Base-by-base conservation (phyloP, 2,888 invertebrate genomes). In the Caenorhabditis auriculariae region DNA sequence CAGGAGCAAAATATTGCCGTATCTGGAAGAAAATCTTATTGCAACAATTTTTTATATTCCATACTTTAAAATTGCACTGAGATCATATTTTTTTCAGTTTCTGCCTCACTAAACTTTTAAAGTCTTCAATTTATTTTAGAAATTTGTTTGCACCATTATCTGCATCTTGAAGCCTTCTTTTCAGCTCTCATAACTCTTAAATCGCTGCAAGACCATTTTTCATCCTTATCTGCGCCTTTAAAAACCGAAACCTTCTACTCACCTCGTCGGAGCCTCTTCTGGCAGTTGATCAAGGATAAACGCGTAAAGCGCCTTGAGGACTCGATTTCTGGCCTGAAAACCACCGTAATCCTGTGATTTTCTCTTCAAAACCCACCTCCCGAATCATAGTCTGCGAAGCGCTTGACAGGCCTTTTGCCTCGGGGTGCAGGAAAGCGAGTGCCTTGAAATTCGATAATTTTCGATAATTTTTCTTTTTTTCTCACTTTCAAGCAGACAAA, bases 351-450 rank as follows among this genome's bases (percentile, higher is more conserved):
- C n/a, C n/a, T n/a, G n/a, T n/a, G n/a, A n/a, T n/a, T n/a, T n/a
- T n/a, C n/a, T n/a, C n/a, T n/a, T n/a, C n/a, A n/a, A n/a, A n/a
- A n/a, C n/a, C n/a, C n/a, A n/a, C n/a, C n/a, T 80, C 80, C 6
- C 80, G 62, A 41, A 80, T 75, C 48, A 74, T 24, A n/a, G 63
- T 51, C 44, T 79, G 78, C 28, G 74, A 64, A 4, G 50, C 28
- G 17, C 50, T 42, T 15, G 71, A 61, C 19, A 78, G 66, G 6
- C 68, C 66, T 39, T 78, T 80, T 5, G 80, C 80, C 54, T 80
- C 80, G 17, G 96, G 96, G 85, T 98, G 96, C 82, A 98, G 94
- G 85, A 98, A 98, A 48, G 98, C 94, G 82, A 98, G 90, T 48
- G 96, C 94, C 85, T 57, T n/a, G n/a, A 49, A 38, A 7, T 41